These are phyloP conservation scores for Harpalus rubripes DNA, from an alignment of 2,888 invertebrate genomes.

Conservation along the genomic window DNA sequence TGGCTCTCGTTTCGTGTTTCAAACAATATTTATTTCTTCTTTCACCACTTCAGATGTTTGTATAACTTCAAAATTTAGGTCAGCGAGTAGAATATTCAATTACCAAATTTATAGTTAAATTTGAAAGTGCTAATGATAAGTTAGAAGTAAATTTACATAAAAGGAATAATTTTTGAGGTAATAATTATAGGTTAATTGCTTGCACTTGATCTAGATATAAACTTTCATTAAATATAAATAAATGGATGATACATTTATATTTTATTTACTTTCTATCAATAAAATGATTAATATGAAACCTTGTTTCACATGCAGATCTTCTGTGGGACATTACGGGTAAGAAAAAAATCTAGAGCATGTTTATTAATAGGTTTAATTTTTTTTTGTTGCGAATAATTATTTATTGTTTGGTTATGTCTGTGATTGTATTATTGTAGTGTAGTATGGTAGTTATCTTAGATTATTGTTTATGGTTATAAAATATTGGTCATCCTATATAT, in stretches of 20 bases:
- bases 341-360: slow-evolving; percentile 67
- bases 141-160: slow-evolving; percentile 51
- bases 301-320: slow-evolving; percentile 77
- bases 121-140: slow-evolving; percentile 52
- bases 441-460: neutral
- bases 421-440: neutral
- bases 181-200: slow-evolving; percentile 37
- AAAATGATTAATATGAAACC: slow-evolving; percentile 27
- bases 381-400: neutral
- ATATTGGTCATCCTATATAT: neutral
- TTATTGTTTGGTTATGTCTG: neutral
- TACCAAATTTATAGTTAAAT: slow-evolving; percentile 37
- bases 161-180: slow-evolving; percentile 27
- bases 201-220: slow-evolving; percentile 45
- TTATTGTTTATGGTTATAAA: neutral
- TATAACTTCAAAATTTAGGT: slow-evolving; percentile 42
- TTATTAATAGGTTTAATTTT: neutral
- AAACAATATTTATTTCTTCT: slow-evolving; percentile 12
- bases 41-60: slow-evolving; percentile 23
- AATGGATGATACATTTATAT: slow-evolving; percentile 24
- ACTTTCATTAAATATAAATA: slow-evolving; percentile 52
- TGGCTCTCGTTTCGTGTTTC: slow-evolving; percentile 33
- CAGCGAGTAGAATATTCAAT: slow-evolving; percentile 6
- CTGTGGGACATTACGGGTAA: slow-evolving; percentile 79
- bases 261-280: slow-evolving; percentile 48